Evolutionary conservation across 2,888 invertebrate genomes (phyloP), one percentile per base, ranked within the genome.

Genomic region (Ormia ochracea): DNA sequence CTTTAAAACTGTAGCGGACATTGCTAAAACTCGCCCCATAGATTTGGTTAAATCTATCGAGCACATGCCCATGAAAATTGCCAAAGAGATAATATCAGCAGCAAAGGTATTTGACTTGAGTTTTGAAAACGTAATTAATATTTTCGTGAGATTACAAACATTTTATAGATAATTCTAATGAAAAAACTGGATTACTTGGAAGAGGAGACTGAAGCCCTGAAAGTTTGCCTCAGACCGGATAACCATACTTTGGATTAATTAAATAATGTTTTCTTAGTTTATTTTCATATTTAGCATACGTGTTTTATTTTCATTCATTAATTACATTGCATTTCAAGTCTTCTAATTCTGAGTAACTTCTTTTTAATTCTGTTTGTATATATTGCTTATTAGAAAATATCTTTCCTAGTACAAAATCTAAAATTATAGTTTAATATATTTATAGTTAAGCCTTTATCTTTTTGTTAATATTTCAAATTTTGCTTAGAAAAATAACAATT

Each of bases 101-200:
- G 96, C 98, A 0, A 95, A 96, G 92, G 89, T 90, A 59, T 9
- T 9, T 58, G 19, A 26, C 6, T 7, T 43, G 5, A 10, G 19
- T 41, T 28, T 41, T 41, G 7, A 17, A 43, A 19, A 2, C 4
- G 23, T n/a, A n/a, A n/a, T n/a, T n/a, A 38, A n/a, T n/a, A 7
- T n/a, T 1, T n/a, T n/a, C 14, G 14, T 4, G 3, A 7, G n/a
- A n/a, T 33, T 33, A n/a, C n/a, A n/a, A n/a, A n/a, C n/a, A n/a
- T 12, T 23, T 83, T 83, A 90, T 56, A 96, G 96, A 91, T 96
- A 90, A 91, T 95, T 86, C 89, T 97, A 59, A 91, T 96, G 85
- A 95, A 96, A 88, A 95, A 94, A 89, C 93, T 96, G n/a, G 97
- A 97, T 87, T 94, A 94, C 84, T 90, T 98, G 66, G 92, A 95